Evolutionary conservation across 2,113 vertebrate species (phyloP).

Genomic region (Rattus norvegicus): GRCr8 NC_086028.1:75515001-75515500

Average conservation of each 20-base stretch:
- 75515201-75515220: not conserved
- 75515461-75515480: not conserved
- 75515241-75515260: not conserved
- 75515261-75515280: not conserved
- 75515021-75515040: not conserved
- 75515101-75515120: not conserved
- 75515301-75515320: not conserved
- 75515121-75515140: not conserved
- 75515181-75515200: not conserved
- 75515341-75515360: not conserved
- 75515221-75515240: not conserved
- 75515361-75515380: not conserved
- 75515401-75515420: not conserved
- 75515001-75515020: not conserved
- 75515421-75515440: not conserved
- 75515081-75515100: not conserved
- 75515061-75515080: not conserved
- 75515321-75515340: not conserved
- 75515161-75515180: not conserved
- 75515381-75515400: not conserved
- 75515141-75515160: not conserved
- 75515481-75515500: not conserved
- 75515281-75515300: not conserved
- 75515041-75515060: not conserved
- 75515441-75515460: not conserved